Conservation (phyloP, 1,140 invertebrate species). For the Hyphantria cunea region DNA sequence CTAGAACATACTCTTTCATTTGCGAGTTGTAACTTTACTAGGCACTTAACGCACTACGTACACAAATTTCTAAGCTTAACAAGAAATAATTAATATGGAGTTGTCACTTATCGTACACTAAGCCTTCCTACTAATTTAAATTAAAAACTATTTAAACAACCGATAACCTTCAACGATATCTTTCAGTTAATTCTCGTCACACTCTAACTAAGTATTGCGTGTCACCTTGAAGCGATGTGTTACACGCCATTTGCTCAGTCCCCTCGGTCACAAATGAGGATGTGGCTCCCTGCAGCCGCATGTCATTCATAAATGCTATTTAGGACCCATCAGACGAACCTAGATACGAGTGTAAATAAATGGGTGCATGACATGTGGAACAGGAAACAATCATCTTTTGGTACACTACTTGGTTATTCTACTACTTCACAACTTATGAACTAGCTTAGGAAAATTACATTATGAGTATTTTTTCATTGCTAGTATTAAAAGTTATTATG, state of each 20-base stretch:
- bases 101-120: background rate
- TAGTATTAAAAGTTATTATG: too few species aligned
- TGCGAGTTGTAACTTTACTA: too few species aligned
- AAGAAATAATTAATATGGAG: background rate
- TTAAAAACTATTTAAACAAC: background rate
- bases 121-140: background rate
- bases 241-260: constrained; percentile 68
- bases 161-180: background rate
- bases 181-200: background rate
- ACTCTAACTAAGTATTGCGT: constrained; percentile 23
- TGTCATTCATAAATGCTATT: constrained; percentile 20
- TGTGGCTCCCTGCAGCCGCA: constrained; percentile 34
- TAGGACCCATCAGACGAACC: constrained; percentile 21
- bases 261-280: constrained; percentile 64
- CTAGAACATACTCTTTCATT: too few species aligned
- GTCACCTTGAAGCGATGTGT: constrained; percentile 68
- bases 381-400: constrained; percentile 3
- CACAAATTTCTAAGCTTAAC: background rate
- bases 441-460: too few species aligned
- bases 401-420: too few species aligned
- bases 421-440: too few species aligned
- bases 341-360: constrained; percentile 18
- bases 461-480: too few species aligned
- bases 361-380: background rate
- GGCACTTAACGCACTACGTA: background rate